Percentiles rank a stretch among this genome's conserved stretches.
phyloP scores from a whole-genome alignment of 2,888 invertebrate species.

The Xanthostigma xanthostigma region DNA sequence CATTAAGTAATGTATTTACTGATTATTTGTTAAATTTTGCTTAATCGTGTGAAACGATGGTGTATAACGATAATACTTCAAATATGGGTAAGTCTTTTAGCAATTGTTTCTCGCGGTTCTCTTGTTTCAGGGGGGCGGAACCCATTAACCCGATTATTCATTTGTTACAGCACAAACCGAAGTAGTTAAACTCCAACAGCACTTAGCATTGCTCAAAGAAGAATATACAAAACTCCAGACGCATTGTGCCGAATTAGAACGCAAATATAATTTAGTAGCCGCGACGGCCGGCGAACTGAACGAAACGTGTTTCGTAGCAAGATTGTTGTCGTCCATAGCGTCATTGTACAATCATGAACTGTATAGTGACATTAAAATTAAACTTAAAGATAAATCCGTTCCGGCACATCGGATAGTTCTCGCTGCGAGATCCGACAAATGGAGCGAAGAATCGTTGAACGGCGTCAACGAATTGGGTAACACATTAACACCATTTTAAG shows the following conservation, averaged over 20 bases:
- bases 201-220: conserved; percentile 69
- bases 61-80: too few relatives aligned
- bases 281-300: conserved; percentile 47
- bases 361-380: conserved; percentile 71
- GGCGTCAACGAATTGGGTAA: conserved; percentile 51
- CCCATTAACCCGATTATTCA: too few relatives aligned
- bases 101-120: too few relatives aligned
- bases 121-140: too few relatives aligned
- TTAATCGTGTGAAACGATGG: too few relatives aligned
- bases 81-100: too few relatives aligned
- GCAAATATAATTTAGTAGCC: conserved; percentile 66
- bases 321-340: conserved; percentile 65
- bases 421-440: conserved; percentile 72
- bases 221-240: conserved; percentile 83
- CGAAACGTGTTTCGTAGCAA: conserved; percentile 70
- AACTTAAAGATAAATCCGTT: conserved; percentile 52
- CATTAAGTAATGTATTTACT: too few relatives aligned
- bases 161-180: conserved; percentile 36
- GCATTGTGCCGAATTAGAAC: conserved; percentile 65
- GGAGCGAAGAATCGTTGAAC: conserved; percentile 60
- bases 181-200: conserved; percentile 62
- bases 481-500: conserved; percentile 7
- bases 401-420: conserved; percentile 84
- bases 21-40: too few relatives aligned
- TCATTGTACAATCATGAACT: conserved; percentile 66